phyloP scores from a whole-genome alignment of 1,140 invertebrate species.

The Branchinecta lynchi region DNA sequence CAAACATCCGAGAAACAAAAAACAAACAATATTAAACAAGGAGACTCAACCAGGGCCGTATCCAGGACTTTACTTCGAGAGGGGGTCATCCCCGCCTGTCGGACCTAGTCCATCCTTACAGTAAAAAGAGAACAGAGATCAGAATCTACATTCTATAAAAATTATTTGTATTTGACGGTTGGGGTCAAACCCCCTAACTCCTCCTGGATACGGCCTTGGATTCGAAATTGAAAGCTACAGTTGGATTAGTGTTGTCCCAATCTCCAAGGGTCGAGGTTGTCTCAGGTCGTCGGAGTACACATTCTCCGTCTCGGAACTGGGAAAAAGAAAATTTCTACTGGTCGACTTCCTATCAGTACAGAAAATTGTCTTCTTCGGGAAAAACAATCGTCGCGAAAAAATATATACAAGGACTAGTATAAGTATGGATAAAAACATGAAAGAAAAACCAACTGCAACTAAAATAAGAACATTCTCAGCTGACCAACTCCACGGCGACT shows the following conservation, averaged over 20 bases:
- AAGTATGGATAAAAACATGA: not conserved
- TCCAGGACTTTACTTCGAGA: too few relatives aligned
- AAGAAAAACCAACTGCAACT: constrained; percentile 4
- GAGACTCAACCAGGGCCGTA: too few relatives aligned
- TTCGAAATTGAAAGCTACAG: not conserved
- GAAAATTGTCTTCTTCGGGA: not conserved
- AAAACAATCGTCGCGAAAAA: not conserved
- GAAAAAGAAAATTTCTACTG: not conserved
- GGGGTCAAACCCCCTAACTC: too few relatives aligned
- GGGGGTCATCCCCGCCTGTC: too few relatives aligned
- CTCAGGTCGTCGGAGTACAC: not conserved
- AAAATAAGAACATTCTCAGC: not conserved
- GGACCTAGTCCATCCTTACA: too few relatives aligned
- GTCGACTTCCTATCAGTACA: not conserved
- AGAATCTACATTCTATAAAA: too few relatives aligned
- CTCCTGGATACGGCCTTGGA: too few relatives aligned
- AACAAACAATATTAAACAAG: too few relatives aligned
- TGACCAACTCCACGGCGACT: not conserved
- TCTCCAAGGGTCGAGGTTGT: not conserved
- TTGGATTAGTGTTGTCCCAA: not conserved
- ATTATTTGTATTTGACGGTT: too few relatives aligned
- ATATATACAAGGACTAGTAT: not conserved
- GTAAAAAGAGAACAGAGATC: too few relatives aligned
- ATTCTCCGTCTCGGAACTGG: not conserved
- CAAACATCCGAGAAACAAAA: too few relatives aligned